Conservation (phyloP, 2,797 vertebrate species). For the Setipinna tenuifilis region DNA sequence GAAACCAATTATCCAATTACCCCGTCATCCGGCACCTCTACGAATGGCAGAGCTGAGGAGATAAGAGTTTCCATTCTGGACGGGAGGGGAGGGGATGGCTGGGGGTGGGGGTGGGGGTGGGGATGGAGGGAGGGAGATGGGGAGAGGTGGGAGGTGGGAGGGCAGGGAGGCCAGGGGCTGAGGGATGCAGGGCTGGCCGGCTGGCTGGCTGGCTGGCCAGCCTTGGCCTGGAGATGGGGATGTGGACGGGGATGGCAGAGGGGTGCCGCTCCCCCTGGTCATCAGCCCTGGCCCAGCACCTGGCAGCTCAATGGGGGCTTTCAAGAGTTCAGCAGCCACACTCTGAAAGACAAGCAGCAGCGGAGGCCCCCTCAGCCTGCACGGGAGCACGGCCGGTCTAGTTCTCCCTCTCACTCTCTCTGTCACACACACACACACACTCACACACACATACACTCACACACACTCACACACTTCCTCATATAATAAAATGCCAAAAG, state of each 20-base stretch:
- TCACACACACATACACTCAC: no score
- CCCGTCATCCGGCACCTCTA: slow-evolving; percentile 74
- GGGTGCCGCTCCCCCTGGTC: slow-evolving; percentile 42
- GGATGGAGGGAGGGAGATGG: neutral
- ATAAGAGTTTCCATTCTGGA: slow-evolving; percentile 66
- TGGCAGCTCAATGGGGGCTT: slow-evolving; percentile 60
- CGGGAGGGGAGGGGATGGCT: neutral
- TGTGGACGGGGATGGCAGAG: neutral
- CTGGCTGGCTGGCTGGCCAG: neutral
- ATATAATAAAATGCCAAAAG: neutral
- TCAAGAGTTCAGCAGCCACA: slow-evolving; percentile 27
- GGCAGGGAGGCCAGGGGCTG: no score
- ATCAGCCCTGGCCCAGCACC: slow-evolving; percentile 58
- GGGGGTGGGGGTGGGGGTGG: neutral
- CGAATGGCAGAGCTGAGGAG: slow-evolving; percentile 65
- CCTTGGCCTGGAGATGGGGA: neutral
- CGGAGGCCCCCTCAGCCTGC: neutral
- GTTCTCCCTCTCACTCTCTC: neutral
- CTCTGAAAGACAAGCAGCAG: slow-evolving; percentile 37
- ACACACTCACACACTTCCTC: no score
- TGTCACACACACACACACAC: no score
- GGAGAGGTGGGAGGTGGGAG: no score
- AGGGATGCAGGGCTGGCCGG: neutral
- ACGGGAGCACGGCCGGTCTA: neutral
- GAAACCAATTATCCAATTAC: slow-evolving; percentile 80